These are phyloP conservation scores for Laticauda colubrina DNA, from an alignment of 2,113 vertebrate species.

Conservation along the genomic window DNA sequence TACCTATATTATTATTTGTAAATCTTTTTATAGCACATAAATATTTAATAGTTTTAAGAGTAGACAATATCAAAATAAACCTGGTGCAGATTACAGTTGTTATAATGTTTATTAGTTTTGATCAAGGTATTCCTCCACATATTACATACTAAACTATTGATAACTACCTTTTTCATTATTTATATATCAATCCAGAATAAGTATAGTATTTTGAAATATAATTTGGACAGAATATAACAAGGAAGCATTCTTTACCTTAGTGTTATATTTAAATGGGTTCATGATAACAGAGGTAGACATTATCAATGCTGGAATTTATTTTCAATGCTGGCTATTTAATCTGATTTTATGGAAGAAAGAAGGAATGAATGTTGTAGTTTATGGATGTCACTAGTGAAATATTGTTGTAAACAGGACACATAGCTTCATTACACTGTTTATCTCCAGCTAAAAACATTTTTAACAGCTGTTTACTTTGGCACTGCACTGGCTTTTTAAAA, in stretches of 20 bases:
- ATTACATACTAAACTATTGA: slow-evolving; percentile 28
- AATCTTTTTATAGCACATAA: background rate
- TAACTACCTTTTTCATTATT: slow-evolving; percentile 52
- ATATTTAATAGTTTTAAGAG: background rate
- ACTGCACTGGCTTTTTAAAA: slow-evolving; percentile 49
- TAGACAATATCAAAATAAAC: background rate
- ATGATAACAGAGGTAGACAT: slow-evolving; percentile 43
- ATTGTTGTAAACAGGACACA: slow-evolving; percentile 80
- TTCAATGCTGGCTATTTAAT: slow-evolving; percentile 62
- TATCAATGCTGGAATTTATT: slow-evolving; percentile 51
- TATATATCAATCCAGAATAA: slow-evolving; percentile 29
- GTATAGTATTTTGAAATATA: slow-evolving; percentile 14
- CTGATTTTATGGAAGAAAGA: slow-evolving; percentile 68
- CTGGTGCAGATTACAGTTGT: background rate
- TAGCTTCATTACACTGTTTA: slow-evolving; percentile 78
- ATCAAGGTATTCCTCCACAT: background rate
- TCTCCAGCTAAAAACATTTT: slow-evolving; percentile 80
- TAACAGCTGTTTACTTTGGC: slow-evolving; percentile 84
- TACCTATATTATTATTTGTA: background rate
- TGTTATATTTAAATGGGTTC: slow-evolving; percentile 47
- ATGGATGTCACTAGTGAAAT: slow-evolving; percentile 77
- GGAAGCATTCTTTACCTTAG: slow-evolving; percentile 30
- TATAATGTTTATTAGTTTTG: background rate
- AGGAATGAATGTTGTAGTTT: slow-evolving; percentile 61
- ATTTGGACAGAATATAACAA: slow-evolving; percentile 46